phyloP scores from a whole-genome alignment of 2,888 invertebrate species.

The Ormyrus labotus region DNA sequence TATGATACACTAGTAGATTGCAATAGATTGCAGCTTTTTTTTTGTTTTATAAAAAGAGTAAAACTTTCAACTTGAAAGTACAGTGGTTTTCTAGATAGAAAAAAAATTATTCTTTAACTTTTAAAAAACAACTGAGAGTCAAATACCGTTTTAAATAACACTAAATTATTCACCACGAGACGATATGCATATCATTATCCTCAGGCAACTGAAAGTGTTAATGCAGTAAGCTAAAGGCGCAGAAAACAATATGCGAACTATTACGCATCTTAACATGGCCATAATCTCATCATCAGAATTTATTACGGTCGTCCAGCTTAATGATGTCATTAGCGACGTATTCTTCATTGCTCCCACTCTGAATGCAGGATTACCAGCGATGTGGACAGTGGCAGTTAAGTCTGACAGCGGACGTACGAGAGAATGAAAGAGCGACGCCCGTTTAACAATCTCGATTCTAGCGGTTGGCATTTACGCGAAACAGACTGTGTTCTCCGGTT shows the following conservation, averaged over 20 bases:
- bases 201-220: neutral
- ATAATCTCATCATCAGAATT: constrained; percentile 11
- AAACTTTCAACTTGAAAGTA: too few relatives aligned
- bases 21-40: too few relatives aligned
- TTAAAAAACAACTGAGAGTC: too few relatives aligned
- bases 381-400: constrained; percentile 2
- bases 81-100: too few relatives aligned
- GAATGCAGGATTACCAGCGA: constrained; percentile 6
- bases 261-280: neutral
- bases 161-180: too few relatives aligned
- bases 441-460: constrained; percentile 34
- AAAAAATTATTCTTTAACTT: too few relatives aligned
- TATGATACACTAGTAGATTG: too few relatives aligned
- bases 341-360: constrained; percentile 6
- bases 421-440: neutral
- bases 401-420: neutral
- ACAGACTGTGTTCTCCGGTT: constrained; percentile 29
- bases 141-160: too few relatives aligned
- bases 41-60: too few relatives aligned
- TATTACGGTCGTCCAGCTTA: constrained; percentile 13
- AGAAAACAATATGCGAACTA: too few relatives aligned
- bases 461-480: constrained; percentile 22
- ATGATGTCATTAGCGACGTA: constrained; percentile 28
- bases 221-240: too few relatives aligned
- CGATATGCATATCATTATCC: too few relatives aligned